Base-by-base conservation (phyloP, 1,140 invertebrate genomes). In the Oscheius sp. region DNA sequence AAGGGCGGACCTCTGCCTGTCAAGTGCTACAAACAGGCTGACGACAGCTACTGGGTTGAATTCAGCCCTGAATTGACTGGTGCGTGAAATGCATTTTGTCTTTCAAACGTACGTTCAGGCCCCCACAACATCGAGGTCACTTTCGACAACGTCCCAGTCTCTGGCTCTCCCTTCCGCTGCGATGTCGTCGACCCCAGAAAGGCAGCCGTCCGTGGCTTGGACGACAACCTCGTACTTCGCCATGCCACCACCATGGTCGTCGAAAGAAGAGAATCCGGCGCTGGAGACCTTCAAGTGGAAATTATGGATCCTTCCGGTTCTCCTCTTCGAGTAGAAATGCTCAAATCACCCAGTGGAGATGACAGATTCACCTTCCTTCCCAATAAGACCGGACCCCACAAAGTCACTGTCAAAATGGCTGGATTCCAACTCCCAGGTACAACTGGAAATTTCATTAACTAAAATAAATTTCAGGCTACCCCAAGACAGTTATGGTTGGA, bases 91-190 rank as follows among this genome's bases (percentile, higher is more conserved):
- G n/a, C 31, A 69, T 23, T 52, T 52, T 28, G 34, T 13, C 13
- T 52, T 28, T 62, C 23, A 68, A 59, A 70, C 70, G n/a, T 4
- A 36, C 29, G 2, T 75, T 13, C 79, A 90, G 91, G 91, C 32
- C 87, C 88, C 2, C 91, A 92, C 80, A 90, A 89, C 77, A 90
- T 93, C 73, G 91, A 98, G 85, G 94, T 98, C 1, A 87, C 95
- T 15, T 94, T 95, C 85, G 90, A 92, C 74, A 92, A 93, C 0
- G 92, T 94, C 82, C 90, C 91, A 20, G 89, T 99, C 23, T 88
- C 90, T n/a, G 94, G 95, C 23, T 97, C 94, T 77, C 96, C 96
- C 20, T 99, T 94, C 86, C 91, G 90, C 70, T 96, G 95, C 81
- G 93, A 97, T 85, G 92, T 94, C 0, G 96, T 93, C 83, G 94